phyloP scores from a whole-genome alignment of 1,140 invertebrate species.

The Drosophila nigrodunni region DNA sequence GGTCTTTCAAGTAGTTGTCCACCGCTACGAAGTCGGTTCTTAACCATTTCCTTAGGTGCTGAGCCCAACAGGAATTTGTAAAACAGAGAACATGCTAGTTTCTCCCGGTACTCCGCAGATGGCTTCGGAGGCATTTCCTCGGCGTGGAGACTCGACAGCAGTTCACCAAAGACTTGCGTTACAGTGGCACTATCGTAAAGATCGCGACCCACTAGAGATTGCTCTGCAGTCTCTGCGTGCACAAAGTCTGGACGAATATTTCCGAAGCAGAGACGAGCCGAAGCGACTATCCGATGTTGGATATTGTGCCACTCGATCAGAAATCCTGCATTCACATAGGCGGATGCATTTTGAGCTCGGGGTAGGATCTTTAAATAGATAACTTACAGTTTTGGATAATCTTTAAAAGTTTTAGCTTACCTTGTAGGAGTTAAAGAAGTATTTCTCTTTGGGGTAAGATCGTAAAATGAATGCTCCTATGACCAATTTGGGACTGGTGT shows the following conservation, averaged over 20 bases:
- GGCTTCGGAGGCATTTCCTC: slow-evolving; percentile 87
- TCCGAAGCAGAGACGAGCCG: slow-evolving; percentile 86
- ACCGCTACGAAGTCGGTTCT: slow-evolving; percentile 84
- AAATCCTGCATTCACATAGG: slow-evolving; percentile 93
- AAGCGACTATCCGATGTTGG: slow-evolving; percentile 64
- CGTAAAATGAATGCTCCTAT: slow-evolving; percentile 67
- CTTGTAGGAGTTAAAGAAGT: slow-evolving; percentile 85
- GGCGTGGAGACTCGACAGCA: slow-evolving; percentile 38
- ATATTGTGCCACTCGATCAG: slow-evolving; percentile 80
- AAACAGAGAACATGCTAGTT: slow-evolving; percentile 88
- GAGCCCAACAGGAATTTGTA: slow-evolving; percentile 89
- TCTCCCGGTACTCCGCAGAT: slow-evolving; percentile 87
- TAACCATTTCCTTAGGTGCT: slow-evolving; percentile 70
- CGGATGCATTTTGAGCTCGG: slow-evolving; percentile 92
- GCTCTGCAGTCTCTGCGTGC: slow-evolving; percentile 89
- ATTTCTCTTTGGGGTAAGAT: slow-evolving; percentile 58
- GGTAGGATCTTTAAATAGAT: slow-evolving; percentile 86
- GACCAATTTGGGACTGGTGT: slow-evolving; percentile 53
- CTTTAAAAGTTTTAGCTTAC: slow-evolving; percentile 79
- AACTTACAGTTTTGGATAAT: not conserved
- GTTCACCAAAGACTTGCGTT: slow-evolving; percentile 47
- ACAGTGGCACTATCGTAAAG: slow-evolving; percentile 79
- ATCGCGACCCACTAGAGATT: slow-evolving; percentile 86
- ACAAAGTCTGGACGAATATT: slow-evolving; percentile 89
- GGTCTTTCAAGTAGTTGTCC: slow-evolving; percentile 87